These are phyloP conservation scores for Ploceus nigricollis DNA, from an alignment of 2,113 vertebrate species.

Conservation along the genomic window DNA sequence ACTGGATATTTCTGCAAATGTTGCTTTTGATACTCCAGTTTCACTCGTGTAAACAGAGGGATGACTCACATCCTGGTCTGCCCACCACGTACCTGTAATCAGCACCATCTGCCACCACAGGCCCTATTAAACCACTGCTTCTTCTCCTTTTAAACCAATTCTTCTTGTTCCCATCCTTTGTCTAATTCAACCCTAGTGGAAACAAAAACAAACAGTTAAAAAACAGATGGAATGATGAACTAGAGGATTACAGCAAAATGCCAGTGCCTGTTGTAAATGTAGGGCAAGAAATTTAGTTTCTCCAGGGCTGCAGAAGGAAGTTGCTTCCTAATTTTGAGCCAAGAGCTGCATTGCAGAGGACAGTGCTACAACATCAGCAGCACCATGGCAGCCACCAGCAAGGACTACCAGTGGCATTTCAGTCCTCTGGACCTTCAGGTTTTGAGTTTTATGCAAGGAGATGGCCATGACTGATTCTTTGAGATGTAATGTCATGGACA, in stretches of 20 bases:
- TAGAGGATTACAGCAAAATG: neutral
- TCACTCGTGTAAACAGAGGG: neutral
- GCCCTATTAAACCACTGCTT: neutral
- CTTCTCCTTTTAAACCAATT: neutral
- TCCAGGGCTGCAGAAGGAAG: neutral
- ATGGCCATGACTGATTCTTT: neutral
- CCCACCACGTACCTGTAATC: neutral
- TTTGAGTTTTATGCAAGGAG: neutral
- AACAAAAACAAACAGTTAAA: neutral
- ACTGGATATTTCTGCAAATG: neutral
- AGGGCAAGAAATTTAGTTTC: neutral
- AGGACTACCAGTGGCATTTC: neutral
- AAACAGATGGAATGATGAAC: fast-evolving
- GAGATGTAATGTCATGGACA: no score
- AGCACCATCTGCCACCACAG: neutral
- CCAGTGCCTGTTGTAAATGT: neutral
- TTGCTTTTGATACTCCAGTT: neutral
- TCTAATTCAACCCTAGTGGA: neutral
- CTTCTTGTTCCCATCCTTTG: neutral
- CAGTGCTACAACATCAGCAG: neutral
- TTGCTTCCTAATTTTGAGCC: neutral
- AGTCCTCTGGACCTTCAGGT: neutral
- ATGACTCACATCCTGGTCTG: neutral
- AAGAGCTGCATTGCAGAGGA: neutral
- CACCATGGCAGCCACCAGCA: neutral